These are phyloP conservation scores for Pseudanteris insignis DNA, from an alignment of 2,888 invertebrate species.

Conservation along the genomic window DNA sequence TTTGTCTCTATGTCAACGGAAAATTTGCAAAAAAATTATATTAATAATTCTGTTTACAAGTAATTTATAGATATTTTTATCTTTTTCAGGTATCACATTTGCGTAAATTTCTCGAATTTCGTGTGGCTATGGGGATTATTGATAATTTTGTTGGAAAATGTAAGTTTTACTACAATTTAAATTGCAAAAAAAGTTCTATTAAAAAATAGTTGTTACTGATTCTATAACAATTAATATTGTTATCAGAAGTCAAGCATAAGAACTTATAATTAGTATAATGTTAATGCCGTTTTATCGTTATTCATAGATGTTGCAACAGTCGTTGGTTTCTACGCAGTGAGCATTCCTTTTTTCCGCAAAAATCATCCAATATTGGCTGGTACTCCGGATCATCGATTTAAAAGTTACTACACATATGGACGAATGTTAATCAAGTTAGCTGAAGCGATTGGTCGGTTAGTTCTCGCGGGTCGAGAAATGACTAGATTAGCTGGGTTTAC, in stretches of 20 bases:
- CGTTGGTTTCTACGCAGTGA: slow-evolving; percentile 95
- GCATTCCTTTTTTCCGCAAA: slow-evolving; percentile 88
- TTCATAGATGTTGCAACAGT: slow-evolving; percentile 90
- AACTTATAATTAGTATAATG: no score
- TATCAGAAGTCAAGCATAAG: no score
- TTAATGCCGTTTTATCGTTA: no score
- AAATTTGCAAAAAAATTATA: no score
- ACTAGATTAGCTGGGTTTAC: slow-evolving; percentile 95
- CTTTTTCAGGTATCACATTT: slow-evolving; percentile 77
- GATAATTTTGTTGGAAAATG: slow-evolving; percentile 98
- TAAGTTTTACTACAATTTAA: slow-evolving; percentile 71
- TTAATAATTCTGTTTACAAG: background rate
- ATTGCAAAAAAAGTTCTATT: background rate
- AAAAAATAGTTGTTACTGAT: no score
- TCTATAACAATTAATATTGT: no score
- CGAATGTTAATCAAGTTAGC: slow-evolving; percentile 96
- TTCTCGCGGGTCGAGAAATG: slow-evolving; percentile 93
- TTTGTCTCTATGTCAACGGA: no score
- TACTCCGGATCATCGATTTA: slow-evolving; percentile 77
- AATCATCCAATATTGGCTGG: slow-evolving; percentile 76
- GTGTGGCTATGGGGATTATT: slow-evolving; percentile 90
- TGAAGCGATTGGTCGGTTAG: slow-evolving; percentile 94
- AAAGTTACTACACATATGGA: slow-evolving; percentile 91
- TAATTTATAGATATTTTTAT: background rate
- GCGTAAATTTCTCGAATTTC: slow-evolving; percentile 87